phyloP scores from a whole-genome alignment of 2,888 invertebrate genomes.

The Cerceris ruficornis region DNA sequence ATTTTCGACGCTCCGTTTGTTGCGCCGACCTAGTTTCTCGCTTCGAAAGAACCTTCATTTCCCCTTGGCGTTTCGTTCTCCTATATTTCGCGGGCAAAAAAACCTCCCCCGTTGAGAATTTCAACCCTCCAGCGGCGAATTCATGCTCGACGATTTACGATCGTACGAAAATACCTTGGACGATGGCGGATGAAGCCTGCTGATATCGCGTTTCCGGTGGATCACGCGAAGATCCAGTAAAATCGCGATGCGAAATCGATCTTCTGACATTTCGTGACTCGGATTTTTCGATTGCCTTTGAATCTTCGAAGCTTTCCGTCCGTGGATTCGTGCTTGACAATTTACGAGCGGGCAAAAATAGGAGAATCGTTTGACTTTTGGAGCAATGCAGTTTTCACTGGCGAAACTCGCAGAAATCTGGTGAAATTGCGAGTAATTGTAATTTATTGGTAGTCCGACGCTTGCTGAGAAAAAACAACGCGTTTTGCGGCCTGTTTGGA shows the following conservation, averaged over 20 bases:
- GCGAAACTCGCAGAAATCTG: too few species aligned
- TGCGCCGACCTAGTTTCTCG: constrained; percentile 8
- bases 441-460: too few species aligned
- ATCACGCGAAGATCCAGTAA: constrained; percentile 55
- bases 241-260: constrained; percentile 34
- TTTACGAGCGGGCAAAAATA: too few species aligned
- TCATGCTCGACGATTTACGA: not conserved
- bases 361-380: too few species aligned
- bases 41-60: not conserved
- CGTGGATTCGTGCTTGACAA: too few species aligned
- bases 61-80: not conserved
- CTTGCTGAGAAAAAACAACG: too few species aligned
- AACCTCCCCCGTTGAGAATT: too few species aligned
- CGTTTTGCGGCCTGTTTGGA: too few species aligned
- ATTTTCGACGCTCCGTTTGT: too few species aligned
- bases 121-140: not conserved
- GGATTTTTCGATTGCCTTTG: not conserved
- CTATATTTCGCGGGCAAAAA: too few species aligned
- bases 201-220: constrained; percentile 41
- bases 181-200: constrained; percentile 19
- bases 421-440: too few species aligned
- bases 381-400: too few species aligned
- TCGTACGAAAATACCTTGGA: constrained; percentile 13
- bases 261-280: constrained; percentile 71
- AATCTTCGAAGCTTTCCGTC: not conserved